Percentiles rank a stretch among this genome's conserved stretches.
phyloP scores from a whole-genome alignment of 2,888 invertebrate genomes.

The Orchesella flavescens region DNA sequence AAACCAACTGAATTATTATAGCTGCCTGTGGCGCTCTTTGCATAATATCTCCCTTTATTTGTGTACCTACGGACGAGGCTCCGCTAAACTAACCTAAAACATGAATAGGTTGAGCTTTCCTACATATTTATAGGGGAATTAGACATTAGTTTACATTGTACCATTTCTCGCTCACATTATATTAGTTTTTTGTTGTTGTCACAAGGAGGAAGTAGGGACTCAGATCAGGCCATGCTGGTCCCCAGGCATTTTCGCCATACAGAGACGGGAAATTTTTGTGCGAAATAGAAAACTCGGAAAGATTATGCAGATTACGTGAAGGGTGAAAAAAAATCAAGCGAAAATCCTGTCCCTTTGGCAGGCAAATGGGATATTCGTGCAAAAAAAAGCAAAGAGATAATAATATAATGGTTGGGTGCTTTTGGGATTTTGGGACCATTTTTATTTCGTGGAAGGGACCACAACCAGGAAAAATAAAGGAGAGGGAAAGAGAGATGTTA shows the following conservation, averaged over 20 bases:
- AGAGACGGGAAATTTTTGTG: not conserved
- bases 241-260: too few species aligned
- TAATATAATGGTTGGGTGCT: constrained; percentile 35
- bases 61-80: too few species aligned
- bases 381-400: constrained; percentile 19
- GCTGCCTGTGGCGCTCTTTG: constrained; percentile 1
- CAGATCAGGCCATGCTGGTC: too few species aligned
- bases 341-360: constrained; percentile 14
- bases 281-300: constrained; percentile 8
- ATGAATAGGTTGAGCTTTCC: too few species aligned
- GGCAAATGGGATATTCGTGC: not conserved
- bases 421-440: constrained; percentile 11
- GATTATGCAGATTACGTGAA: constrained; percentile 36
- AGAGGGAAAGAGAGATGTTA: not conserved
- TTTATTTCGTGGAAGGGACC: not conserved
- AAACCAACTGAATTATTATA: constrained; percentile 5
- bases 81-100: too few species aligned
- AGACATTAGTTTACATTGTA: too few species aligned
- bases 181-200: too few species aligned
- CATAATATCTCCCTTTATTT: constrained; percentile 4
- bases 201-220: too few species aligned
- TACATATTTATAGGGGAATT: too few species aligned
- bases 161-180: too few species aligned
- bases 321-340: not conserved
- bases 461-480: not conserved